Evolutionary conservation across 1,140 invertebrate genomes (phyloP).

Genomic region (Macrobrachium nipponense): DNA sequence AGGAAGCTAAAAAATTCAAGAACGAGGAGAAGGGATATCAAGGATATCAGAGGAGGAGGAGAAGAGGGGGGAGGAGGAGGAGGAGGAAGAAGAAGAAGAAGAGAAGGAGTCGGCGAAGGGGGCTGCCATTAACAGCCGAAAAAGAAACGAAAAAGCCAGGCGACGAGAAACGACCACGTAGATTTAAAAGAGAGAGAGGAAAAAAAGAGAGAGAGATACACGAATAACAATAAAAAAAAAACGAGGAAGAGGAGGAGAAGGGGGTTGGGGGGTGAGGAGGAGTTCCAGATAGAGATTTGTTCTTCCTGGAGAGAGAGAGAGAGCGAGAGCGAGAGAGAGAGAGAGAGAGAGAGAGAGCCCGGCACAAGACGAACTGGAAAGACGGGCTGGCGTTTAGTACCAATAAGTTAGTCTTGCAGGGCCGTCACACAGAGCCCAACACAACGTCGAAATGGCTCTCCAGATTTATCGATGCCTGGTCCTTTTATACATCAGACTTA

Average conservation of each 20-base stretch:
- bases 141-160: too few species aligned
- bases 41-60: too few species aligned
- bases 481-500: conserved; percentile 61
- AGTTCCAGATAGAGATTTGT: neutral
- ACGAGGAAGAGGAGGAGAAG: neutral
- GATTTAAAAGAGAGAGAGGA: too few species aligned
- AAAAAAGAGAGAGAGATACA: conserved; percentile 3
- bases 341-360: conserved; percentile 20
- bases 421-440: conserved; percentile 52
- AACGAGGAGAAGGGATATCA: too few species aligned
- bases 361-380: conserved; percentile 21
- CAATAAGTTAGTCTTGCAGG: conserved; percentile 58
- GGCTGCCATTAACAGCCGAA: too few species aligned
- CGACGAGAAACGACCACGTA: too few species aligned
- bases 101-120: too few species aligned
- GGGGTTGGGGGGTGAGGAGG: neutral
- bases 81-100: too few species aligned
- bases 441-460: conserved; percentile 52
- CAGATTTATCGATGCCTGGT: conserved; percentile 59
- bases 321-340: too few species aligned
- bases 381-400: conserved; percentile 57
- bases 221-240: neutral
- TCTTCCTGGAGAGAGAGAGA: too few species aligned
- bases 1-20: too few species aligned
- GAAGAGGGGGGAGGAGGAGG: too few species aligned